Evolutionary conservation across 2,888 invertebrate genomes (phyloP).

Genomic region (Aphelenchoides bicaudatus): DNA sequence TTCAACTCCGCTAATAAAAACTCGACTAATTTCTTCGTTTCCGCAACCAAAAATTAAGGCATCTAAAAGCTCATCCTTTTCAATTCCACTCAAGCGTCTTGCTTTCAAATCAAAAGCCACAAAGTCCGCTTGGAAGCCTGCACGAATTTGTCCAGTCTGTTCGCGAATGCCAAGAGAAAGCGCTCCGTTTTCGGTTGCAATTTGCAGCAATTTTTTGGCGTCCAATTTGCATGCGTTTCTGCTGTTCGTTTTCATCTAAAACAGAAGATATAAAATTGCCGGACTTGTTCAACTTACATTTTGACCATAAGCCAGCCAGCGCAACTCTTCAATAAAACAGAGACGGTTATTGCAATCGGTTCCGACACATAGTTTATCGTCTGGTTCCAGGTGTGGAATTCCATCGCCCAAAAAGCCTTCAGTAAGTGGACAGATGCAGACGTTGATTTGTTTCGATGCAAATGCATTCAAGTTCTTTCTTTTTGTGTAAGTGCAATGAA

Average conservation of each 20-base stretch:
- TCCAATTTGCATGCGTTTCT: conserved; percentile 45
- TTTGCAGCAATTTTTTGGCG: conserved; percentile 41
- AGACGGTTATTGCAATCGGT: conserved; percentile 59
- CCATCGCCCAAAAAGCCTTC: conserved; percentile 59
- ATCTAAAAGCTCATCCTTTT: conserved; percentile 36
- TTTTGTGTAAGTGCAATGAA: conserved; percentile 55
- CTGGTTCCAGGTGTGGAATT: conserved; percentile 42
- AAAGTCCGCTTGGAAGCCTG: conserved; percentile 49
- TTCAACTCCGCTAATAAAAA: conserved; percentile 42
- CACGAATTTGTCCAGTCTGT: conserved; percentile 38
- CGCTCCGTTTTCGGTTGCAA: conserved; percentile 52
- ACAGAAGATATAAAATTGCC: neutral
- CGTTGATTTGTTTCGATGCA: conserved; percentile 37
- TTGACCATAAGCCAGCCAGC: conserved; percentile 57
- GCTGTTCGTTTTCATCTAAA: conserved; percentile 50
- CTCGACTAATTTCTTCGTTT: conserved; percentile 49
- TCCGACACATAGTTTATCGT: conserved; percentile 47
- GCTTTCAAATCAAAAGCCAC: conserved; percentile 41
- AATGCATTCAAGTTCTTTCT: conserved; percentile 37
- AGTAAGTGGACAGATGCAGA: conserved; percentile 54
- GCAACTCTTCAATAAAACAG: conserved; percentile 55
- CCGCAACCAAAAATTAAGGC: conserved; percentile 50
- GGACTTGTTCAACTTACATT: conserved; percentile 36
- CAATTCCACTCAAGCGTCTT: conserved; percentile 26
- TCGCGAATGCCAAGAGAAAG: conserved; percentile 40